Evolutionary conservation across 2,113 vertebrate species (phyloP).

Genomic region (Neodon shergylaensis): DNA sequence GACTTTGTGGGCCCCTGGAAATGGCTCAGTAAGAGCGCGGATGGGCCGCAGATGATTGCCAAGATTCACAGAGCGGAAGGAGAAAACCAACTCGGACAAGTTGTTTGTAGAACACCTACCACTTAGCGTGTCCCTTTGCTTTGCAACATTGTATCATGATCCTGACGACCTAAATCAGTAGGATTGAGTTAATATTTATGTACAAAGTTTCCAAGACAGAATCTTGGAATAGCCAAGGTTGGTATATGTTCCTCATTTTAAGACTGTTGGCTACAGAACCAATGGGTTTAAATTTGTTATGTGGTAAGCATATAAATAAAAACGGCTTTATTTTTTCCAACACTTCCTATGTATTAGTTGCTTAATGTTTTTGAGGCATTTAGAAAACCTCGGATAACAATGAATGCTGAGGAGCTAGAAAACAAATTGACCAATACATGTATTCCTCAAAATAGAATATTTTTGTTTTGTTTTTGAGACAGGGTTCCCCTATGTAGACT

Average conservation of each 20-base stretch:
- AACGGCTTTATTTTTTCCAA: neutral
- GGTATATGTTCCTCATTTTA: neutral
- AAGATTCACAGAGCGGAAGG: neutral
- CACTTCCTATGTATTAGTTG: neutral
- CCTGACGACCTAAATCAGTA: neutral
- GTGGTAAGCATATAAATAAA: neutral
- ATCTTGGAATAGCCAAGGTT: neutral
- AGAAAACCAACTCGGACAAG: neutral
- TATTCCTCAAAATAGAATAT: neutral
- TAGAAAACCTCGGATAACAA: neutral
- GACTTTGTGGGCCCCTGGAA: too few relatives aligned
- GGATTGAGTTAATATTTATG: neutral
- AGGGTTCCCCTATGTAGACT: neutral
- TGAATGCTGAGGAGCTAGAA: neutral
- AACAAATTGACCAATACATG: neutral
- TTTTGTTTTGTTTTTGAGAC: neutral
- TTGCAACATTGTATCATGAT: neutral
- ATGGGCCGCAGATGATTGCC: neutral
- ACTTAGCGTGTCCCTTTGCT: neutral
- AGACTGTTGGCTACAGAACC: neutral
- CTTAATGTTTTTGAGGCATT: neutral
- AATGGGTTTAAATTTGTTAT: slow-evolving; percentile 17
- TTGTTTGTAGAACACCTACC: neutral
- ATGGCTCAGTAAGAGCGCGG: neutral
- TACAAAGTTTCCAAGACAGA: neutral